Evolutionary conservation across 2,113 vertebrate species (phyloP), one percentile per base, ranked within the genome.

Genomic region (Cygnus buccinator): DNA sequence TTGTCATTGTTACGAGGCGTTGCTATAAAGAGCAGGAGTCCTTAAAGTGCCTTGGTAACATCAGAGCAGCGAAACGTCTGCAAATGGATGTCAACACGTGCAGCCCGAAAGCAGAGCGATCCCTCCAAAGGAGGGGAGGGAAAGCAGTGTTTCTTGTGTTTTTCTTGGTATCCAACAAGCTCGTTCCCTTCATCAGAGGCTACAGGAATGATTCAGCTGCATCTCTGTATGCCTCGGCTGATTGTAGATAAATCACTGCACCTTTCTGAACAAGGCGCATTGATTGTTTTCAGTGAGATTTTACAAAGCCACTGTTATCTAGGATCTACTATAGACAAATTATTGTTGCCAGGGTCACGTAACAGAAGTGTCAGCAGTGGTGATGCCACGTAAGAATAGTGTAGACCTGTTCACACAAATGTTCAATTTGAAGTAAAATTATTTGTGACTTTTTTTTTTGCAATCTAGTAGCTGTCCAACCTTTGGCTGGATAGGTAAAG

Each of bases 81-180:
- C 41, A 84, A 73, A 54, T 58, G 44, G 41, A 35, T 65, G 10
- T 50, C 9, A 83, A 73, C 54, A 17, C 0, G 0, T 35, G 20
- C 13, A 29, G 35, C 18, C 50, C 58, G 70, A 70, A 87, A 82
- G n/a, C 12, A 48, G 57, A 61, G 26, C 25, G 15, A 6, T 66
- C 77, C 73, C 66, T 54, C 39, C 29, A 25, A 62, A 68, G 68
- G 2, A 65, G 25, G 6, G 21, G 26, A 73, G 25, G 1, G 1
- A 63, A 82, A 71, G 39, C 46, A 21, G 2, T 7, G 22, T 43
- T 7, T 78, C 73, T 84, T 5, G 3, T 70, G 91, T 77, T 81
- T 17, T 71, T 81, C 39, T 63, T 54, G 33, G 13, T 67, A 58
- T 81, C 65, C 44, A 29, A 6, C 29, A 71, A 37, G 81, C 8